phyloP scores from a whole-genome alignment of 2,797 vertebrate genomes.

The Aselliscus stoliczkanus region DNA sequence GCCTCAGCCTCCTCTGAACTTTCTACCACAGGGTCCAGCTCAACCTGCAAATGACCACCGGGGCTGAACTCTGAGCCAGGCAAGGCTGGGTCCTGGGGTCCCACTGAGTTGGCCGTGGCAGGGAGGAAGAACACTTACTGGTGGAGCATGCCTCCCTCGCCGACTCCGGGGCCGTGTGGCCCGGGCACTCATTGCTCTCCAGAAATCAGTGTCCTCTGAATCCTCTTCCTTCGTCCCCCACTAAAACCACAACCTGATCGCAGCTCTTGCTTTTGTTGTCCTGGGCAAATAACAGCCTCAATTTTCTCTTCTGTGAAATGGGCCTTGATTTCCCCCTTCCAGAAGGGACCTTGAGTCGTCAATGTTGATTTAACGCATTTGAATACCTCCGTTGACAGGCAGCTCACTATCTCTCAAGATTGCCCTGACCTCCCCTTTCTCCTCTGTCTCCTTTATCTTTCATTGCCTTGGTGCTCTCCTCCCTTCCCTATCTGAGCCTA shows the following conservation, averaged over 20 bases:
- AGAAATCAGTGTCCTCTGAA: background rate
- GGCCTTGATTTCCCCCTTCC: background rate
- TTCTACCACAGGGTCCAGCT: slow-evolving; percentile 66
- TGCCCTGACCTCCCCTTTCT: background rate
- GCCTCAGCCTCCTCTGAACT: slow-evolving; percentile 58
- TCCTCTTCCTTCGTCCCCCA: background rate
- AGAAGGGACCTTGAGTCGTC: background rate
- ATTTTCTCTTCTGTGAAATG: background rate
- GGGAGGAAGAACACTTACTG: slow-evolving; percentile 47
- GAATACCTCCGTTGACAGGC: background rate
- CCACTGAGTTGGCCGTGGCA: background rate
- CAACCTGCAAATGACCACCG: slow-evolving; percentile 13
- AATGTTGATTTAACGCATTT: background rate
- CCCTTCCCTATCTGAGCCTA: background rate
- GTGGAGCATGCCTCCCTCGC: slow-evolving; percentile 20
- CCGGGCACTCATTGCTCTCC: slow-evolving; percentile 45
- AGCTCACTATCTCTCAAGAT: background rate
- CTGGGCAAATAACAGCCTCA: background rate
- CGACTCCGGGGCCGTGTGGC: slow-evolving; percentile 62
- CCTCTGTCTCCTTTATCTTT: background rate
- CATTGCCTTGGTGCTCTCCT: background rate
- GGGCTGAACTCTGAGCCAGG: background rate
- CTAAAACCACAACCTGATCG: background rate
- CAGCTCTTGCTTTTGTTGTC: background rate
- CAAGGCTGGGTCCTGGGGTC: background rate